Evolutionary conservation across 2,888 invertebrate genomes (phyloP).

Genomic region (Automeris io): DNA sequence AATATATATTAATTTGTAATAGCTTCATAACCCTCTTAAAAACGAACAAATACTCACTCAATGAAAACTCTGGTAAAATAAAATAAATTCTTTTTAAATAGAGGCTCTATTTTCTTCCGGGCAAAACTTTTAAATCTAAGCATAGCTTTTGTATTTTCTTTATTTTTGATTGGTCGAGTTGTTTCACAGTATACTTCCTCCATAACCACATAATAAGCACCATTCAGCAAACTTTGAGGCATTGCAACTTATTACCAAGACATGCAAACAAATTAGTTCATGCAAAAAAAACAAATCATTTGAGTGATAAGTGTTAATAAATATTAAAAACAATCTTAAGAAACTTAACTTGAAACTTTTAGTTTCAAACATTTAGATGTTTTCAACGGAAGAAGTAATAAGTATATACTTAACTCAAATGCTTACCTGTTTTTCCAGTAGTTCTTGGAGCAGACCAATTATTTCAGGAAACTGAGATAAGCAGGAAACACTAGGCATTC

Average conservation of each 20-base stretch:
- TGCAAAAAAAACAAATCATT: slow-evolving; percentile 3
- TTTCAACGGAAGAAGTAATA: no score
- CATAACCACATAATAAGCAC: slow-evolving; percentile 80
- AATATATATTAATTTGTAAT: background rate
- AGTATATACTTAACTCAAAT: no score
- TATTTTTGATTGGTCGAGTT: slow-evolving; percentile 73
- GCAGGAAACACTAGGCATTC: slow-evolving; percentile 12
- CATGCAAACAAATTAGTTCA: background rate
- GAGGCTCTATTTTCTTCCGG: slow-evolving; percentile 40
- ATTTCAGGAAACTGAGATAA: slow-evolving; percentile 3
- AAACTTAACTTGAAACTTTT: no score
- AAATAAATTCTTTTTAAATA: slow-evolving; percentile 26
- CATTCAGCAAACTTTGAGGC: slow-evolving; percentile 77
- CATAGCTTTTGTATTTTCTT: slow-evolving; percentile 77
- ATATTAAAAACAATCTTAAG: slow-evolving; percentile 1
- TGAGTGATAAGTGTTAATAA: slow-evolving; percentile 3
- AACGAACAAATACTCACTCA: slow-evolving; percentile 30
- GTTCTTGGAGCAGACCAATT: background rate
- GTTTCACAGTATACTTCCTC: slow-evolving; percentile 81
- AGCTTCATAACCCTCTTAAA: slow-evolving; percentile 13
- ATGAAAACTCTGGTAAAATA: slow-evolving; percentile 24
- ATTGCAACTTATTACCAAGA: slow-evolving; percentile 65
- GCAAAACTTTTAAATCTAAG: slow-evolving; percentile 66
- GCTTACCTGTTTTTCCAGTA: background rate
- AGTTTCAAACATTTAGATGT: no score